Conservation (phyloP, 2,113 vertebrate species). For the Bambusicola thoracicus region DNA sequence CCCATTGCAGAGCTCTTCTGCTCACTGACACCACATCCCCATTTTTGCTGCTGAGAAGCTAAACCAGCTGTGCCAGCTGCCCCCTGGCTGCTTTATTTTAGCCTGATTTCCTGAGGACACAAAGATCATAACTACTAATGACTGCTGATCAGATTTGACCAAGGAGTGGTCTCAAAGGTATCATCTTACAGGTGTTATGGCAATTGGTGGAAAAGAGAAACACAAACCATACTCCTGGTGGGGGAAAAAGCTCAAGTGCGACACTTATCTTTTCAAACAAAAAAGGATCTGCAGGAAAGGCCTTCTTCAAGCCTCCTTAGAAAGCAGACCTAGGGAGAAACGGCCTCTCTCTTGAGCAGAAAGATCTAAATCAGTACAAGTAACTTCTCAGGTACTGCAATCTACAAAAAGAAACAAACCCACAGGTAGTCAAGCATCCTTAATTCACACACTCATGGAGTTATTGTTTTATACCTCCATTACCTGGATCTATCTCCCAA, state of each 20-base stretch:
- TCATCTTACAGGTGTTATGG: not conserved
- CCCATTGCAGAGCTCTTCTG: rapidly evolving
- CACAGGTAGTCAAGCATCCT: not conserved
- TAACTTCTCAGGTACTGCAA: not conserved
- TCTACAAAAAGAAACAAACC: not conserved
- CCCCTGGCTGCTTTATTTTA: not conserved
- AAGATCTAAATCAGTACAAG: not conserved
- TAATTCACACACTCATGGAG: not conserved
- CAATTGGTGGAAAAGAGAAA: not conserved
- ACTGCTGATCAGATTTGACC: not conserved
- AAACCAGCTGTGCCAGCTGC: not conserved
- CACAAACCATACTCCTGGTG: not conserved
- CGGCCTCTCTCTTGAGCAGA: not conserved
- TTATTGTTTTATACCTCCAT: not conserved
- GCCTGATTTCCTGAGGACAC: not conserved
- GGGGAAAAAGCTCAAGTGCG: not conserved
- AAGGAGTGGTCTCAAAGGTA: not conserved
- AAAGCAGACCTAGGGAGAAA: not conserved
- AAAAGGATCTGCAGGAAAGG: not conserved
- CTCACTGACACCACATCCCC: not conserved
- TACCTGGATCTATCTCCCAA: not conserved
- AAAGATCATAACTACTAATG: not conserved
- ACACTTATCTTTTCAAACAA: not conserved
- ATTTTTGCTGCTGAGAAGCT: not conserved
- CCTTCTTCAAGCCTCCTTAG: not conserved